These are phyloP conservation scores for Manis javanica DNA, from an alignment of 2,797 vertebrate species.

Conservation along the genomic window DNA sequence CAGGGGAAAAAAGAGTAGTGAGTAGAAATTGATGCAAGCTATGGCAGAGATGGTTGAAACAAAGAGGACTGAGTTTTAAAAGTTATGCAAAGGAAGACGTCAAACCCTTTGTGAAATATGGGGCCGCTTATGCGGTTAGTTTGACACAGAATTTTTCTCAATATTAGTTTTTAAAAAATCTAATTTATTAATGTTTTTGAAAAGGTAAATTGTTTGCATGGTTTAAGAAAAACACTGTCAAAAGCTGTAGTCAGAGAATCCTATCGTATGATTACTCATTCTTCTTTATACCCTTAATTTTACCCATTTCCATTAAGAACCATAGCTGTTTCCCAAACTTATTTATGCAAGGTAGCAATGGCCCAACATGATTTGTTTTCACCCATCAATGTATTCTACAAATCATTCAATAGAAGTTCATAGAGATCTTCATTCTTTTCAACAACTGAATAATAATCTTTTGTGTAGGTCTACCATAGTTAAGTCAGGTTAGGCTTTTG, in stretches of 20 bases:
- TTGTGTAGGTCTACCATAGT: background rate
- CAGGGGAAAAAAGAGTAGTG: background rate
- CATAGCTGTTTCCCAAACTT: background rate
- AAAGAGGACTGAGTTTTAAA: background rate
- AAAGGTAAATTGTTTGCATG: background rate
- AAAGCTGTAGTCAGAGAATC: background rate
- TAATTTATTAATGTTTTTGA: background rate
- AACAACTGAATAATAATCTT: background rate
- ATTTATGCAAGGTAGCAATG: background rate
- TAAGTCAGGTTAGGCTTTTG: background rate
- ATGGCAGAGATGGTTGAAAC: background rate
- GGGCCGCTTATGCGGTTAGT: background rate
- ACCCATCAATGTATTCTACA: background rate
- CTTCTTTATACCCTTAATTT: fast-evolving
- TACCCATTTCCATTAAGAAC: too few species aligned
- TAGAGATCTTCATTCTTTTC: background rate
- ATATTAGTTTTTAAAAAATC: background rate
- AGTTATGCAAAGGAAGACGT: background rate
- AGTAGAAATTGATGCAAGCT: background rate
- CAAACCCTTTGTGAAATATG: background rate
- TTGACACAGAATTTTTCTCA: background rate
- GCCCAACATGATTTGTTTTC: background rate
- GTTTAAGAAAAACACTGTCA: background rate
- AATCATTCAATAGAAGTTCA: background rate
- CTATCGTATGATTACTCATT: background rate